A percentile compares a stretch with the other conserved stretches of the same genome.
phyloP scores from a whole-genome alignment of 2,888 invertebrate species.

The Lasioglossum vierecki region DNA sequence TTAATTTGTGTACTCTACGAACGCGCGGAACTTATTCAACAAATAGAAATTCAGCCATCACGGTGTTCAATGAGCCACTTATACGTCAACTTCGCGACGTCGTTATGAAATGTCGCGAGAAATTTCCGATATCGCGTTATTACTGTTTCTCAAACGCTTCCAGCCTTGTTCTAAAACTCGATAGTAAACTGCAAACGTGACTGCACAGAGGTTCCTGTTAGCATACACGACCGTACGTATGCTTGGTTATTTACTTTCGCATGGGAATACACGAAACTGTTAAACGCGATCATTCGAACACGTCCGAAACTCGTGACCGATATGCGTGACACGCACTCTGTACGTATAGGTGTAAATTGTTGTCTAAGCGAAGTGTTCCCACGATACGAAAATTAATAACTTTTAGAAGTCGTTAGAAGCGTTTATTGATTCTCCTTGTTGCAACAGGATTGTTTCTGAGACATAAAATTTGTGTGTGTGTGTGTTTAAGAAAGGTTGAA shows the following conservation, averaged over 20 bases:
- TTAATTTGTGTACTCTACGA: background rate
- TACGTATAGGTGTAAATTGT: constrained; percentile 14
- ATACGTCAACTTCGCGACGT: constrained; percentile 31
- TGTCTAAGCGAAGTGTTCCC: background rate
- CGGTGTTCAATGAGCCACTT: constrained; percentile 27
- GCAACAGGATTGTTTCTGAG: background rate
- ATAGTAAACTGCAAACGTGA: constrained; percentile 56
- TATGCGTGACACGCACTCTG: constrained; percentile 11
- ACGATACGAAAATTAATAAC: background rate
- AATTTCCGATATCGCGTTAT: constrained; percentile 43
- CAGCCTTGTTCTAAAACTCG: constrained; percentile 55
- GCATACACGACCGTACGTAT: constrained; percentile 19
- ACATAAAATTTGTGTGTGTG: too few relatives aligned
- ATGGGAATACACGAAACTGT: constrained; percentile 52
- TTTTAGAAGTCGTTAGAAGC: background rate
- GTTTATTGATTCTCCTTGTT: background rate
- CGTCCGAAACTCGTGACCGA: constrained; percentile 12
- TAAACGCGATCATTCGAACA: constrained; percentile 38
- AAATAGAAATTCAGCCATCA: constrained; percentile 1
- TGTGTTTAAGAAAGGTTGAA: background rate
- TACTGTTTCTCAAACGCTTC: constrained; percentile 47
- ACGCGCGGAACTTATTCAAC: background rate
- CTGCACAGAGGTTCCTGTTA: constrained; percentile 27
- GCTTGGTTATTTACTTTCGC: constrained; percentile 37
- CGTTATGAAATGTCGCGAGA: constrained; percentile 57